A percentile compares a stretch with the other conserved stretches of the same genome.
phyloP scores from a whole-genome alignment of 2,888 invertebrate species.

The Parasteatoda lunata region DNA sequence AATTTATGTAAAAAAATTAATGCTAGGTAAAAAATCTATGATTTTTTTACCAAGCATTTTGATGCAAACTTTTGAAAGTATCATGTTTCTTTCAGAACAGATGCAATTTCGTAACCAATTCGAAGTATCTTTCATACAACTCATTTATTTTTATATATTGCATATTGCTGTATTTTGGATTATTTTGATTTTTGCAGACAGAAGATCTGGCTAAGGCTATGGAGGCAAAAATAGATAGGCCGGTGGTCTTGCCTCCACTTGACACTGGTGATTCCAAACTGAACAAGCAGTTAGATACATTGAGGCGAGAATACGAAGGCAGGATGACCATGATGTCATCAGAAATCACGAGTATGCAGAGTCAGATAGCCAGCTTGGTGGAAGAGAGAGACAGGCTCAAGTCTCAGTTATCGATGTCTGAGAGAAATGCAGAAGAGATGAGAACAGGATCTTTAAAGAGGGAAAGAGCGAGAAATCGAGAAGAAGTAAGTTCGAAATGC shows the following conservation, averaged over 20 bases:
- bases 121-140: too few relatives aligned
- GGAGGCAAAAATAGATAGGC: constrained; percentile 17
- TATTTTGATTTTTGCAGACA: constrained; percentile 4
- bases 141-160: too few relatives aligned
- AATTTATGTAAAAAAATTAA: too few relatives aligned
- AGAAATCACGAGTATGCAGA: constrained; percentile 87
- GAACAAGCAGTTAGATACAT: constrained; percentile 1
- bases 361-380: constrained; percentile 86
- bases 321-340: constrained; percentile 86
- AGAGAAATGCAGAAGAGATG: constrained; percentile 86
- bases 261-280: neutral
- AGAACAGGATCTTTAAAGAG: constrained; percentile 76
- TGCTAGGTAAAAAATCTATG: too few relatives aligned
- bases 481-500: constrained; percentile 55
- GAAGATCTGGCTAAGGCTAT: constrained; percentile 42
- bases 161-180: too few relatives aligned
- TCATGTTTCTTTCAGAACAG: too few relatives aligned
- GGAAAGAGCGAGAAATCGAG: constrained; percentile 57
- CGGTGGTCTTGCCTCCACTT: neutral
- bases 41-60: too few relatives aligned
- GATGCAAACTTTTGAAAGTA: too few relatives aligned
- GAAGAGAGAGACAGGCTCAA: constrained; percentile 91
- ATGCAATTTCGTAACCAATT: too few relatives aligned
- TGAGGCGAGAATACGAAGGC: constrained; percentile 82
- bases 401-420: constrained; percentile 87